phyloP scores from a whole-genome alignment of 1,140 invertebrate genomes.

The Prorops nasuta region DNA sequence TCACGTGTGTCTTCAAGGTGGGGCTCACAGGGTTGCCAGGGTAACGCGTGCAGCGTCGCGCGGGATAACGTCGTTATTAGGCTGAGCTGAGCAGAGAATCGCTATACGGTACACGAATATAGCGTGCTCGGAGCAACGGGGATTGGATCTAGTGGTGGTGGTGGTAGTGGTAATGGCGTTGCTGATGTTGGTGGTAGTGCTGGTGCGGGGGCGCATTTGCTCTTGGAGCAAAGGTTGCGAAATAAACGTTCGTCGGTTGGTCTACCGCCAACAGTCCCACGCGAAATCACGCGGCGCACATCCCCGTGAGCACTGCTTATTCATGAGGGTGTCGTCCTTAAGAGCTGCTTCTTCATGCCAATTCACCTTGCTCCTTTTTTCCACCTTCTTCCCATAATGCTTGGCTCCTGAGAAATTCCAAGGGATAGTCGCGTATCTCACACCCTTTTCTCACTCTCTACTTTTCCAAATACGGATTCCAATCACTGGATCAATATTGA shows the following conservation, averaged over 20 bases:
- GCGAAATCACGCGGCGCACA: constrained; percentile 50
- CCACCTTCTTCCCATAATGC: constrained; percentile 24
- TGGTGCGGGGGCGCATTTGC: neutral
- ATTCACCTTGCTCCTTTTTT: no score
- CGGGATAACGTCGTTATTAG: constrained; percentile 49
- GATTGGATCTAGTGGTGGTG: no score
- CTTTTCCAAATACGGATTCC: no score
- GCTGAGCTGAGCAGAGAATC: constrained; percentile 16
- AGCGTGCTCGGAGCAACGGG: no score
- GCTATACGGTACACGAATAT: neutral
- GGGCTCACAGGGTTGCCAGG: constrained; percentile 39
- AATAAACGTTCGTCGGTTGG: constrained; percentile 54
- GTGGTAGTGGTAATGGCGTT: no score
- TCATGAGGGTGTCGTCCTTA: constrained; percentile 37
- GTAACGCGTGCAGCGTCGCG: constrained; percentile 41
- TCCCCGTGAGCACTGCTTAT: constrained; percentile 44
- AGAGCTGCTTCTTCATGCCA: neutral
- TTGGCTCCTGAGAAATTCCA: constrained; percentile 4
- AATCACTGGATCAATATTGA: no score
- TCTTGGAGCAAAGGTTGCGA: constrained; percentile 45
- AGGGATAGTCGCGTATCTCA: no score
- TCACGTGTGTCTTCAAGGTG: constrained; percentile 1
- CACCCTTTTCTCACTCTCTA: no score
- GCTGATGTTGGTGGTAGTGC: neutral
- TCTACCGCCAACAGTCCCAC: constrained; percentile 53